phyloP scores from a whole-genome alignment of 2,888 invertebrate species.

The Diabrotica balteata region DNA sequence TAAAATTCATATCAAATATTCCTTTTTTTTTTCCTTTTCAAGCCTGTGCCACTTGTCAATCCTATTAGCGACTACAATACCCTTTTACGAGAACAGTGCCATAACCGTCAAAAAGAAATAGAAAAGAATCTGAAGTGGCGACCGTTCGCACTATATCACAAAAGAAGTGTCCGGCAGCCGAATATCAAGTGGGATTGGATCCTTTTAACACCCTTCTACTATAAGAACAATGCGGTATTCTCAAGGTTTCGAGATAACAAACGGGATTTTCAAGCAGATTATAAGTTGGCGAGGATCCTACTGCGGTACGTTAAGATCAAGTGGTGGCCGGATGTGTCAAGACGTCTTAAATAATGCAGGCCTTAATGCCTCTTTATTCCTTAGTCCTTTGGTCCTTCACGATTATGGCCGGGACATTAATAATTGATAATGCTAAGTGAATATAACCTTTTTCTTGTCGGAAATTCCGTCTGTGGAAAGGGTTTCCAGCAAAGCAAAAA shows the following conservation, averaged over 20 bases:
- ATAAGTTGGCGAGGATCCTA: slow-evolving; percentile 43
- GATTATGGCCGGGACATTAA: slow-evolving; percentile 45
- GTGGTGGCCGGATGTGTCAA: slow-evolving; percentile 46
- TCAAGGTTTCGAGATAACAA: slow-evolving; percentile 45
- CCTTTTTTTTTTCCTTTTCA: background rate
- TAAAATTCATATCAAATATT: background rate
- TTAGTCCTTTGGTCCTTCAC: slow-evolving; percentile 36
- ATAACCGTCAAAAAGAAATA: slow-evolving; percentile 1
- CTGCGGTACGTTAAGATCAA: slow-evolving; percentile 46
- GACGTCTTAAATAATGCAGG: slow-evolving; percentile 48
- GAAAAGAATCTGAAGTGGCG: slow-evolving; percentile 9
- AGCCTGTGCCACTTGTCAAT: slow-evolving; percentile 7
- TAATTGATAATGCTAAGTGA: slow-evolving; percentile 38
- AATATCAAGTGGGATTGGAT: slow-evolving; percentile 43
- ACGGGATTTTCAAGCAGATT: slow-evolving; percentile 48
- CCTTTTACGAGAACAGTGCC: background rate
- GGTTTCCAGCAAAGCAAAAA: no score
- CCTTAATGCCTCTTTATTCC: slow-evolving; percentile 45
- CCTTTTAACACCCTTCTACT: slow-evolving; percentile 47
- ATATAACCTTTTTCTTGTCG: slow-evolving; percentile 6
- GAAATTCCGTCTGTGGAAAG: background rate
- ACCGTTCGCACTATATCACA: slow-evolving; percentile 3
- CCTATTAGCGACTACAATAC: slow-evolving; percentile 13
- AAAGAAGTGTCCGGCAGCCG: slow-evolving; percentile 35
- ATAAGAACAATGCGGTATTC: slow-evolving; percentile 45